A percentile compares a stretch with the other conserved stretches of the same genome.
Evolutionary conservation across 1,140 invertebrate genomes (phyloP).

Genomic region (Drosophila sechellia): DNA sequence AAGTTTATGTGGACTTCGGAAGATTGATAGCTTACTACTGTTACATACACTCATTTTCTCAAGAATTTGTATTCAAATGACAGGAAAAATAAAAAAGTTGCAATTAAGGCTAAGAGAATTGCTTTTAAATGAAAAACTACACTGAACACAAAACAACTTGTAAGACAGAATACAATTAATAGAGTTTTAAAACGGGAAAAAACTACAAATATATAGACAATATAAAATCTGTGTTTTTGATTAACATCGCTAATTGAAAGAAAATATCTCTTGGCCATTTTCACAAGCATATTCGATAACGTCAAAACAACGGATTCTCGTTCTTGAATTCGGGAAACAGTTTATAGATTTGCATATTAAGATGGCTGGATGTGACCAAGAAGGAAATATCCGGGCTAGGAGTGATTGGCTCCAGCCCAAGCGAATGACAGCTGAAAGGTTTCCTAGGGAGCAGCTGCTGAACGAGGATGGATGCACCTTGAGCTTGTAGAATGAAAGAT

Average conservation of each 20-base stretch:
- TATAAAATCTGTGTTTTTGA: no score
- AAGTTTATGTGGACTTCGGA: neutral
- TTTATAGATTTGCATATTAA: slow-evolving; percentile 2
- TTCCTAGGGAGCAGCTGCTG: slow-evolving; percentile 22
- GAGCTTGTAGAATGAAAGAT: neutral
- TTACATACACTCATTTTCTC: neutral
- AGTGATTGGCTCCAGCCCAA: slow-evolving; percentile 55
- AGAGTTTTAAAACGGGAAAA: no score
- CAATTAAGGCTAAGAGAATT: no score
- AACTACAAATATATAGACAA: no score
- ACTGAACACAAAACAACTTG: no score
- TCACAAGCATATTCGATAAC: neutral
- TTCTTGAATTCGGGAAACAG: slow-evolving; percentile 1
- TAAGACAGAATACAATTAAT: no score
- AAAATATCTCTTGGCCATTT: neutral
- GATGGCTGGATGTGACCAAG: slow-evolving; percentile 5
- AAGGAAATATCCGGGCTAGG: slow-evolving; percentile 39
- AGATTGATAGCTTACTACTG: neutral
- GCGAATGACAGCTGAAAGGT: slow-evolving; percentile 46
- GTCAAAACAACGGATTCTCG: neutral
- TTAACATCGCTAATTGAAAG: no score
- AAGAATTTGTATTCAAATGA: no score
- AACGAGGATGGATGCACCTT: slow-evolving; percentile 10
- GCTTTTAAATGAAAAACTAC: no score
- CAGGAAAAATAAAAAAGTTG: no score